Evolutionary conservation across 2,888 invertebrate genomes (phyloP).

Genomic region (Dendrolimus houi): DNA sequence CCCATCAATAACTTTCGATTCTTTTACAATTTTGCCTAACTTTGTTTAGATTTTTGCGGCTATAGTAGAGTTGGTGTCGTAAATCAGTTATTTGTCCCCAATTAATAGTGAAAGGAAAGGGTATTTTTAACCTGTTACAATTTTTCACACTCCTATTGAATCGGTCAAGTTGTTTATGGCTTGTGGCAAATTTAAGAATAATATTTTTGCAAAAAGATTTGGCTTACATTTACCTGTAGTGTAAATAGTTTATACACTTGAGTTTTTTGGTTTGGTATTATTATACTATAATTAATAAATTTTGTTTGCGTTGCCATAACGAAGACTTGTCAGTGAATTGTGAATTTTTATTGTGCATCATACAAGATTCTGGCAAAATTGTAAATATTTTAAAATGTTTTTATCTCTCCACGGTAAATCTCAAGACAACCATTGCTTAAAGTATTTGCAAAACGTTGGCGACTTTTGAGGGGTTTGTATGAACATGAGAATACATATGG

Average conservation of each 20-base stretch:
- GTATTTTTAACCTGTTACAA: conserved; percentile 45
- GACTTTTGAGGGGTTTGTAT: too few relatives aligned
- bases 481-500: too few relatives aligned
- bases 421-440: too few relatives aligned
- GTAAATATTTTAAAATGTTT: too few relatives aligned
- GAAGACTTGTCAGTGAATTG: too few relatives aligned
- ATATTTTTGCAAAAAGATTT: conserved; percentile 6
- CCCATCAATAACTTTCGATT: conserved; percentile 48
- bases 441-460: too few relatives aligned
- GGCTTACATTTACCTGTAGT: conserved; percentile 10
- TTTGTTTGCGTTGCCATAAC: too few relatives aligned
- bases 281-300: too few relatives aligned
- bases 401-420: too few relatives aligned
- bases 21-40: conserved; percentile 10
- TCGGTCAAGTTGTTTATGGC: neutral
- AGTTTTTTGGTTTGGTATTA: too few relatives aligned
- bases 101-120: conserved; percentile 29
- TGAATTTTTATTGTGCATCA: too few relatives aligned
- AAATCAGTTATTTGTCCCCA: conserved; percentile 63
- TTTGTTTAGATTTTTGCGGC: conserved; percentile 54
- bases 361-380: too few relatives aligned
- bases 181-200: neutral
- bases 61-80: conserved; percentile 43
- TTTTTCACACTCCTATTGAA: conserved; percentile 36
- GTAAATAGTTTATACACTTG: neutral